Percentiles rank a stretch among this genome's conserved stretches.
These are phyloP conservation scores for Amphipoea lucens DNA, from an alignment of 2,888 invertebrate species.

Conservation along the genomic window DNA sequence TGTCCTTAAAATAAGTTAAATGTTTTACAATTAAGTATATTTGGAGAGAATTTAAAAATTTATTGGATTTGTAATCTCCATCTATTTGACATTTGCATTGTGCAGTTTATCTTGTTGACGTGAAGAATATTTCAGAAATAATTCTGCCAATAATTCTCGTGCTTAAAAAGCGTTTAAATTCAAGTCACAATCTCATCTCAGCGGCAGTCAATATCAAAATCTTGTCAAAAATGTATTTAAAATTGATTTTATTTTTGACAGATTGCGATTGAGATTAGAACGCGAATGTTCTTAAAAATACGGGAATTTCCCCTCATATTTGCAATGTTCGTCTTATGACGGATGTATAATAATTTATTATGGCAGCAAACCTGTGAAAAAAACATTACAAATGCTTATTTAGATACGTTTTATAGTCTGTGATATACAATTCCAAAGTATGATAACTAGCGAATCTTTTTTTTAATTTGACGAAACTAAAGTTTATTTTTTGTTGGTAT, in stretches of 20 bases:
- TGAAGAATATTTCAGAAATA: slow-evolving; percentile 4
- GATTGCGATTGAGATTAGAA: not conserved
- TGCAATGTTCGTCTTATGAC: not conserved
- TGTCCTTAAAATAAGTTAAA: slow-evolving; percentile 60
- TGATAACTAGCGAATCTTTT: slow-evolving; percentile 11
- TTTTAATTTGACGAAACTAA: slow-evolving; percentile 23
- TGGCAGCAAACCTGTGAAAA: not conserved
- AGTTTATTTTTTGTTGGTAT: slow-evolving; percentile 15
- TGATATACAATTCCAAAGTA: slow-evolving; percentile 62
- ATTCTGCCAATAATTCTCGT: not conserved
- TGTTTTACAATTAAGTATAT: slow-evolving; percentile 38
- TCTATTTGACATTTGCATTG: not conserved
- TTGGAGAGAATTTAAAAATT: slow-evolving; percentile 30
- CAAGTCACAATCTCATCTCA: not conserved
- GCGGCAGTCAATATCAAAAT: not conserved
- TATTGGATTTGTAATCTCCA: slow-evolving; percentile 24
- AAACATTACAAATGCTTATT: slow-evolving; percentile 2
- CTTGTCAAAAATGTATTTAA: not conserved
- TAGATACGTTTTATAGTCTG: slow-evolving; percentile 54
- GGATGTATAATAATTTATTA: not conserved
- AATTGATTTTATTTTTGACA: not conserved
- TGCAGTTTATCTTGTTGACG: not conserved
- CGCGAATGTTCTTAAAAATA: too few species aligned
- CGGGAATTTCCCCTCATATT: too few species aligned
- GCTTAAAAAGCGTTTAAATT: not conserved